Evolutionary conservation across 2,888 invertebrate species (phyloP).

Genomic region (Drosophila fungiperda): DNA sequence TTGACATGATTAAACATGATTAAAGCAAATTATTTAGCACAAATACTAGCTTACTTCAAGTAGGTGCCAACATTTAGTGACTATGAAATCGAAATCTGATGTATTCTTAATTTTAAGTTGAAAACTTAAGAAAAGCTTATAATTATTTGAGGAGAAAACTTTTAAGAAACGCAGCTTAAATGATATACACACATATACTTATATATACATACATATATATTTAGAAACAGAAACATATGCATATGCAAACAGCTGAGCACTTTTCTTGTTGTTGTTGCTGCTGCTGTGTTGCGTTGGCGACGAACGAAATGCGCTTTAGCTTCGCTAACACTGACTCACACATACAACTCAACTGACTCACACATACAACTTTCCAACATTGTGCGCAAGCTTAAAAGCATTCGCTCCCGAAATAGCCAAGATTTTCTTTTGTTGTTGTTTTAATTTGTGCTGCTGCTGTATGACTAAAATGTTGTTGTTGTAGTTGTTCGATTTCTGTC

Average conservation of each 20-base stretch:
- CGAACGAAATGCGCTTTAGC: constrained; percentile 45
- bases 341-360: constrained; percentile 47
- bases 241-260: constrained; percentile 35
- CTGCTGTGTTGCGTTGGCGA: constrained; percentile 54
- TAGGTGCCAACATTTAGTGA: not conserved
- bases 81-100: not conserved
- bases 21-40: not conserved
- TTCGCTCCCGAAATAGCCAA: constrained; percentile 76
- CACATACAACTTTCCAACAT: constrained; percentile 1
- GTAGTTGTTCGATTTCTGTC: constrained; percentile 26
- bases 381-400: constrained; percentile 54
- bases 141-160: too few relatives aligned
- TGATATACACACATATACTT: not conserved
- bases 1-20: not conserved
- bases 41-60: not conserved
- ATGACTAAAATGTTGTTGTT: constrained; percentile 58
- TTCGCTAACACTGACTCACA: constrained; percentile 53
- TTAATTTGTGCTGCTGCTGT: constrained; percentile 25
- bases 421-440: constrained; percentile 33
- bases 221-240: too few relatives aligned
- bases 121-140: not conserved
- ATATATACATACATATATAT: not conserved
- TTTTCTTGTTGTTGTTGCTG: constrained; percentile 10
- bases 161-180: not conserved
- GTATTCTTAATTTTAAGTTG: not conserved